Evolutionary conservation across 2,797 vertebrate genomes (phyloP).

Genomic region (Menidia menidia): DNA sequence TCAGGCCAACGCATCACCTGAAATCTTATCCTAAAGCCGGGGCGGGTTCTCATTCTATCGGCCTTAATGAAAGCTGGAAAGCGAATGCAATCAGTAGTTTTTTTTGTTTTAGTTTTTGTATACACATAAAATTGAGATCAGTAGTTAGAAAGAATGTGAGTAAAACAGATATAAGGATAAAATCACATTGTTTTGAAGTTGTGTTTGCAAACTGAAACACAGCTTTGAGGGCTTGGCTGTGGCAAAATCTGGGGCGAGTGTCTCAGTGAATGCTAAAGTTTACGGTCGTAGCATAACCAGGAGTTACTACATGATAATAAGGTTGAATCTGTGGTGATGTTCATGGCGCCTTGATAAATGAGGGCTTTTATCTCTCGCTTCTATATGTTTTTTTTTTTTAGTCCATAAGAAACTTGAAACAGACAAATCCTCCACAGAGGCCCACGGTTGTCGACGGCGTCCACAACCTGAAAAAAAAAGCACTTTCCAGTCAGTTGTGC

Average conservation of each 20-base stretch:
- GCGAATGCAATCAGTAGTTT: constrained; percentile 75
- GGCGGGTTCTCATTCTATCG: constrained; percentile 1
- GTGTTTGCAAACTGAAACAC: constrained; percentile 17
- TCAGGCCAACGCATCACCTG: constrained; percentile 41
- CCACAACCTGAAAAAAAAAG: constrained; percentile 66
- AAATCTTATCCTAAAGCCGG: not conserved
- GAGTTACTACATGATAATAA: constrained; percentile 17
- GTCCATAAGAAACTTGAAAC: constrained; percentile 37
- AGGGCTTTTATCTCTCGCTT: constrained; percentile 63
- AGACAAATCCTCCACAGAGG: constrained; percentile 40
- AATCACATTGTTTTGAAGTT: constrained; percentile 18
- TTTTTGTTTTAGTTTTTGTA: constrained; percentile 20
- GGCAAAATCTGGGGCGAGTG: constrained; percentile 15
- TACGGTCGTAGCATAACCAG: constrained; percentile 22
- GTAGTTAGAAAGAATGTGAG: constrained; percentile 64
- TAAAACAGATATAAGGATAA: constrained; percentile 26
- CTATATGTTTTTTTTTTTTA: constrained; percentile 18
- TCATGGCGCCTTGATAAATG: constrained; percentile 70
- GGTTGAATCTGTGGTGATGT: constrained; percentile 50
- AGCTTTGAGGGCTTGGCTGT: constrained; percentile 14
- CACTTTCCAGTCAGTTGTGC: constrained; percentile 67
- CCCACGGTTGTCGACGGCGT: constrained; percentile 44
- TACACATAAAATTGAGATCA: constrained; percentile 54
- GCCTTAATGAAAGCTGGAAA: constrained; percentile 14
- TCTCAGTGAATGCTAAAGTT: constrained; percentile 16